Percentiles rank a stretch among this genome's conserved stretches.
Evolutionary conservation across 2,113 vertebrate genomes (phyloP).

Genomic region (Ophthalmolycus amberensis): DNA sequence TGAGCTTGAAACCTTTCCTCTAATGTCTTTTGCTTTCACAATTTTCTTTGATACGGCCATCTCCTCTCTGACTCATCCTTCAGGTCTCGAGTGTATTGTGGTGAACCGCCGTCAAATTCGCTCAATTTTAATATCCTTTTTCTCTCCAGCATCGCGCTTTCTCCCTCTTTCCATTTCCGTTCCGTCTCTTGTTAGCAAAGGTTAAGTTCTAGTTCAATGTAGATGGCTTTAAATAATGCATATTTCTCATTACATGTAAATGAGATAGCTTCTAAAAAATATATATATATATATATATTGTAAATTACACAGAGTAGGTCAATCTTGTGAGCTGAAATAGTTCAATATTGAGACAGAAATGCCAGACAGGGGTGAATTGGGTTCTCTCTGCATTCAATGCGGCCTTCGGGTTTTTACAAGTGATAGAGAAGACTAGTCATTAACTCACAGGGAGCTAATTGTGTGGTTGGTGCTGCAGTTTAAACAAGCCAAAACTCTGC

Average conservation of each 20-base stretch:
- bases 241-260: conserved; percentile 61
- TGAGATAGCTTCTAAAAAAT: conserved; percentile 26
- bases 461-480: conserved; percentile 45
- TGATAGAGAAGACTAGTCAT: conserved; percentile 42
- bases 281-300: conserved; percentile 13
- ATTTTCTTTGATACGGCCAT: conserved; percentile 65
- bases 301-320: conserved; percentile 58
- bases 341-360: conserved; percentile 53
- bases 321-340: conserved; percentile 40
- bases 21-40: conserved; percentile 44
- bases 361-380: neutral
- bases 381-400: conserved; percentile 17
- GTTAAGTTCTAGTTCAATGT: conserved; percentile 61
- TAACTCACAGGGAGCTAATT: conserved; percentile 56
- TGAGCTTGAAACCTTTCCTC: conserved; percentile 23
- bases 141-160: conserved; percentile 41
- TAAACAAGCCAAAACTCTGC: conserved; percentile 27
- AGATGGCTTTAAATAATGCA: conserved; percentile 62
- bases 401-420: conserved; percentile 42
- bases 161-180: conserved; percentile 52
- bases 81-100: conserved; percentile 72
- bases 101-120: conserved; percentile 61
- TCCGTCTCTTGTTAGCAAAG: conserved; percentile 52
- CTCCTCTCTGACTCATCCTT: conserved; percentile 72
- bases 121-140: conserved; percentile 59